Evolutionary conservation across 2,888 invertebrate species (phyloP).

Genomic region (Ophion ventricosus): DNA sequence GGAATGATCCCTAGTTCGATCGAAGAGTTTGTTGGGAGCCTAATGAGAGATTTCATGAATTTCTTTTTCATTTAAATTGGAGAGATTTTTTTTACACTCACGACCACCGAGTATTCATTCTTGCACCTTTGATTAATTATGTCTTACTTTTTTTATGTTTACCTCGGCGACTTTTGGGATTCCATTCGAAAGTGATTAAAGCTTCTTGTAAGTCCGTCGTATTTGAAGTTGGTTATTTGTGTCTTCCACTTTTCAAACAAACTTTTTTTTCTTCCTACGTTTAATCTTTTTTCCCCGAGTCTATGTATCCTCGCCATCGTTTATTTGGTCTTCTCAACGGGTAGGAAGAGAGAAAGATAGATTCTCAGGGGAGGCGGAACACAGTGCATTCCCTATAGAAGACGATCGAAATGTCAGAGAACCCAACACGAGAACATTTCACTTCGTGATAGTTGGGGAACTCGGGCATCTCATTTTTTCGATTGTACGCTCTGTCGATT

Average conservation of each 20-base stretch:
- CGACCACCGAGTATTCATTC: background rate
- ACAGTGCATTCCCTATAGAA: conserved; percentile 26
- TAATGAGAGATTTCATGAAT: background rate
- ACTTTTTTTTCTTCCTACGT: conserved; percentile 31
- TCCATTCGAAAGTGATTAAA: conserved; percentile 44
- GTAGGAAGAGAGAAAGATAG: conserved; percentile 10
- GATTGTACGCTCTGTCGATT: conserved; percentile 66
- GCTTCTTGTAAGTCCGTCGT: conserved; percentile 18
- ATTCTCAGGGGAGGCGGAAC: conserved; percentile 52
- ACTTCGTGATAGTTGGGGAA: conserved; percentile 35
- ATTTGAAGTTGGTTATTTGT: conserved; percentile 24
- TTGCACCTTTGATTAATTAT: conserved; percentile 13
- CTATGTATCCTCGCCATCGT: conserved; percentile 40
- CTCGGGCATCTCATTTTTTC: conserved; percentile 69
- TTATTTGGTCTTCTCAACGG: conserved; percentile 27
- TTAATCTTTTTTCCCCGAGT: conserved; percentile 42
- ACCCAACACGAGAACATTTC: conserved; percentile 73
- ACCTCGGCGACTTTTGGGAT: background rate
- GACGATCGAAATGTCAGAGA: conserved; percentile 64
- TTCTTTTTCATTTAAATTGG: background rate
- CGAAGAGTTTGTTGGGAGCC: background rate
- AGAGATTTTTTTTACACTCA: background rate
- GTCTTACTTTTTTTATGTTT: conserved; percentile 5
- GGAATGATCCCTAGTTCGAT: background rate
- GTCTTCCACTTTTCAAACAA: conserved; percentile 8